phyloP scores from a whole-genome alignment of 2,888 invertebrate genomes.

The Napeogenes sylphis region DNA sequence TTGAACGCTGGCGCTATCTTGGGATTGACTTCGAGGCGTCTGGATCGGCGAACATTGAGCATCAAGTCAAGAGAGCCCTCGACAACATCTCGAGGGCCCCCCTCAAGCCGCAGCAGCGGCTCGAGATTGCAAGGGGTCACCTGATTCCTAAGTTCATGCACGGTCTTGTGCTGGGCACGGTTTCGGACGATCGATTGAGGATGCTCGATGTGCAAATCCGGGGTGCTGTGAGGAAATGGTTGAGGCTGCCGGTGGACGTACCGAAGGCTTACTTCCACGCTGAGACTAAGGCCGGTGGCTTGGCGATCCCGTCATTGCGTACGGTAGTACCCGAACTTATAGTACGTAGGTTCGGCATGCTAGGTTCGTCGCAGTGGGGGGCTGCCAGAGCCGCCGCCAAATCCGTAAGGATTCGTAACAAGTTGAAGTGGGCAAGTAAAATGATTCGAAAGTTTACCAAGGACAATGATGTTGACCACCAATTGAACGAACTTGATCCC shows the following conservation, averaged over 20 bases:
- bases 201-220: constrained; percentile 43
- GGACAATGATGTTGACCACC: background rate
- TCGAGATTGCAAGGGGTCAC: constrained; percentile 39
- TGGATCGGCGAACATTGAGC: constrained; percentile 26
- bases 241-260: constrained; percentile 41
- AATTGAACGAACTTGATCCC: background rate
- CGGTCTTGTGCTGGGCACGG: constrained; percentile 40
- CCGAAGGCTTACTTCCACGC: constrained; percentile 41
- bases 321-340: background rate
- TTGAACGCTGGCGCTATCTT: constrained; percentile 39
- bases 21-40: constrained; percentile 40
- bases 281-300: constrained; percentile 25
- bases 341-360: constrained; percentile 30
- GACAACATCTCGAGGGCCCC: constrained; percentile 6
- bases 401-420: constrained; percentile 28
- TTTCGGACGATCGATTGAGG: constrained; percentile 35
- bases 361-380: constrained; percentile 28
- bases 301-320: background rate
- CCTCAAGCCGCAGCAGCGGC: too few species aligned
- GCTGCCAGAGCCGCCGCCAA: constrained; percentile 33
- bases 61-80: constrained; percentile 25
- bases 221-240: constrained; percentile 35
- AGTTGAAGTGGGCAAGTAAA: constrained; percentile 25
- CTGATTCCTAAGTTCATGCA: constrained; percentile 48
- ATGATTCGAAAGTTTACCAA: constrained; percentile 15